phyloP scores from a whole-genome alignment of 1,140 invertebrate species.

The Manduca sexta region DNA sequence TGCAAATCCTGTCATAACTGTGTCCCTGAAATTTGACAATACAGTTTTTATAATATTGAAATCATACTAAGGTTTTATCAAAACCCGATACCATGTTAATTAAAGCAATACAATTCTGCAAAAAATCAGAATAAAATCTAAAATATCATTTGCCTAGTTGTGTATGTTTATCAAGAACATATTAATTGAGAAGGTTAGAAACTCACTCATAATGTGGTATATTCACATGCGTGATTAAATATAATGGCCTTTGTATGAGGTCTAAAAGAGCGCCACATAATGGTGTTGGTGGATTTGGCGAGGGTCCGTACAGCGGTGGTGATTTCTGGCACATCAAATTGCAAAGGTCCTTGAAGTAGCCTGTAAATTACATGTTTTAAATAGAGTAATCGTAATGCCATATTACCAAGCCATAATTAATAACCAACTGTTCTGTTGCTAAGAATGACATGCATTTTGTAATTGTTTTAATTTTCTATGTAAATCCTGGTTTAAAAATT shows the following conservation, averaged over 20 bases:
- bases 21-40: conserved; percentile 42
- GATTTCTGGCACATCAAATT: conserved; percentile 81
- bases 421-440: background rate
- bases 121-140: too few relatives aligned
- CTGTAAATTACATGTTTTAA: conserved; percentile 32
- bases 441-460: too few relatives aligned
- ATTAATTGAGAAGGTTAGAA: background rate
- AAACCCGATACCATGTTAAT: too few relatives aligned
- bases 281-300: conserved; percentile 81
- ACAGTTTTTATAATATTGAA: background rate
- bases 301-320: conserved; percentile 81
- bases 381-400: too few relatives aligned
- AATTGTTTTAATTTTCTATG: too few relatives aligned
- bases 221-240: conserved; percentile 58
- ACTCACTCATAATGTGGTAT: conserved; percentile 55
- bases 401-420: conserved; percentile 27
- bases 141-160: too few relatives aligned
- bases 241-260: conserved; percentile 83
- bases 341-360: conserved; percentile 84
- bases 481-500: too few relatives aligned
- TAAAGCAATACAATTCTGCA: too few relatives aligned
- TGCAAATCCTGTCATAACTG: conserved; percentile 67
- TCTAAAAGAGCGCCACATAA: conserved; percentile 83
- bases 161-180: too few relatives aligned
- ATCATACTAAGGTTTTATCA: background rate